phyloP scores from a whole-genome alignment of 1,140 invertebrate genomes.

The Micrasema minimum region DNA sequence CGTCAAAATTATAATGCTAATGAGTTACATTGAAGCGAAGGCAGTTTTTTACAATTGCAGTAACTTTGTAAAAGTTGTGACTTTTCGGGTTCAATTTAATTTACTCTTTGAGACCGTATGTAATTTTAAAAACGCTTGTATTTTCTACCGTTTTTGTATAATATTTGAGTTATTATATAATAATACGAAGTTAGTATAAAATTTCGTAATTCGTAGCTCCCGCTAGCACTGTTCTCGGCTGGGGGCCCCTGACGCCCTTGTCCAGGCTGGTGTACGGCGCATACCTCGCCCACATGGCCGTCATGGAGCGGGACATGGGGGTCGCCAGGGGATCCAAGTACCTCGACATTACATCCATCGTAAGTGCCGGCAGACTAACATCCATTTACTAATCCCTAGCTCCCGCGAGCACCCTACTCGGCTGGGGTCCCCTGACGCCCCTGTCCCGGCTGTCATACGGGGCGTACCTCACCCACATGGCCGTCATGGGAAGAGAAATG shows the following conservation, averaged over 20 bases:
- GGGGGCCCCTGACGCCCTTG: background rate
- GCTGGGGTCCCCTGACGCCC: background rate
- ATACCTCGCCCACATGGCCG: slow-evolving; percentile 11
- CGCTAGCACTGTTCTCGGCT: background rate
- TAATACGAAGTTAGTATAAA: no score
- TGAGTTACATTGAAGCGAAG: no score
- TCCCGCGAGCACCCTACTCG: background rate
- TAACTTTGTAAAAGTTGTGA: no score
- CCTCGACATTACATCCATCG: background rate
- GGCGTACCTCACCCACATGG: slow-evolving; percentile 18
- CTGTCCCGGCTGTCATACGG: slow-evolving; percentile 12
- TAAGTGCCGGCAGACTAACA: no score
- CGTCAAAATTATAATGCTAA: no score
- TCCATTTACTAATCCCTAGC: no score
- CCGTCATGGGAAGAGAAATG: background rate
- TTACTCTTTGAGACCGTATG: no score
- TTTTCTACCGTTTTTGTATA: no score
- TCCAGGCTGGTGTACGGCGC: slow-evolving; percentile 14
- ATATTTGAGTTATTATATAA: no score
- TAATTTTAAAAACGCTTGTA: no score
- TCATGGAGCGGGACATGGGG: background rate
- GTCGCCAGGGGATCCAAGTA: background rate
- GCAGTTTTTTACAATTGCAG: slow-evolving; percentile 12
- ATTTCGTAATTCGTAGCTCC: no score
- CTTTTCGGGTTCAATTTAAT: no score